Evolutionary conservation across 2,888 invertebrate genomes (phyloP), one percentile per base, ranked within the genome.

Genomic region (Chrysopilus asiliformis): DNA sequence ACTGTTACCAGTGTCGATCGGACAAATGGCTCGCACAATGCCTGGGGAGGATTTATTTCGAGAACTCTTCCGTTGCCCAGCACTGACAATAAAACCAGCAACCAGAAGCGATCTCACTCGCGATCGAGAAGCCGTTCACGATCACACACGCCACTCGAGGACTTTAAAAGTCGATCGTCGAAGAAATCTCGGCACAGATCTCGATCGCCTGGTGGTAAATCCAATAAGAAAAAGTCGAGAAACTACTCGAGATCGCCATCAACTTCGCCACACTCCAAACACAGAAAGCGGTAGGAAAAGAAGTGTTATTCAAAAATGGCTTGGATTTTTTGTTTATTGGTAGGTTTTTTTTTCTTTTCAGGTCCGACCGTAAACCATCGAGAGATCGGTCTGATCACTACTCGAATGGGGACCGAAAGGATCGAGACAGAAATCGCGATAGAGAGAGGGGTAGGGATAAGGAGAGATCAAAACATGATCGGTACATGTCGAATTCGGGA

Each of bases 21-120:
- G 32, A 69, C 66, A 10, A 66, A 68, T 37, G 69, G 70, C 2
- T 70, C 71, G 2, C 74, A 76, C 46, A 75, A 76, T 47, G 74
- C 75, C 2, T 74, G 74, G 73, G 74, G 75, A 18, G 75, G 76
- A 16, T 76, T 76, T 45, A 75, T 76, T 42, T 74, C 73, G 55
- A 69, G 68, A 29, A 52, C 57, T 4, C 43, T 58, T 13, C 62
- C 61, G 3, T 41, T 56, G 22, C 54, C 57, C 18, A 53, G 53
- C 0, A 39, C 48, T 7, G 52, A 58, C 4, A 45, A 48, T 12
- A 60, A 57, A 36, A 52, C 53, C 10, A 24, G 18, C 24, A 34
- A 33, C 17, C 52, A 53, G 22, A 58, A 57, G 32, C 53, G 54
- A 8, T 57, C 61, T 2, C 51, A 54, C 8, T 61, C 62, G 7